Conservation (phyloP, 2,797 vertebrate genomes). For the Oophaga sylvatica region DNA sequence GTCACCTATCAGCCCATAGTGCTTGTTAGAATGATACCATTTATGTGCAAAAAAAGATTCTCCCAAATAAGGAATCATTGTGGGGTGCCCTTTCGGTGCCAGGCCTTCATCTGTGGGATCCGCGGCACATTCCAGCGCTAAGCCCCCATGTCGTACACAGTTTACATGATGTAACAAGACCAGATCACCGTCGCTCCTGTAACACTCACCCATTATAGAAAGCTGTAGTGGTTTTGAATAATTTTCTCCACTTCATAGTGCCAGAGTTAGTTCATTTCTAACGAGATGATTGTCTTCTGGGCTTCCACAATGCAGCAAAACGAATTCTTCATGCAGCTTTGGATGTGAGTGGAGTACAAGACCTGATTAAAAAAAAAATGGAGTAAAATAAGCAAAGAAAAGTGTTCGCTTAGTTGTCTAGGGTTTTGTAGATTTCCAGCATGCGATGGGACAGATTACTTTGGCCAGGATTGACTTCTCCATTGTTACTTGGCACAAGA, state of each 20-base stretch:
- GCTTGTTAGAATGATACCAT: background rate
- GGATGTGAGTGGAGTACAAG: background rate
- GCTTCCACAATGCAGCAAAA: too few relatives aligned
- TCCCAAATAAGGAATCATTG: slow-evolving; percentile 34
- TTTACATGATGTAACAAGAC: slow-evolving; percentile 31
- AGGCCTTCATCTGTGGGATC: background rate
- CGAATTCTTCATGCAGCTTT: background rate
- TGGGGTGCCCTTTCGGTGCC: background rate
- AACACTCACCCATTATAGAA: too few relatives aligned
- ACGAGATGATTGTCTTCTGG: background rate
- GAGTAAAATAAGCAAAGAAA: too few relatives aligned
- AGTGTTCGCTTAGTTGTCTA: too few relatives aligned
- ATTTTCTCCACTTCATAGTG: background rate
- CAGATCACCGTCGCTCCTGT: background rate
- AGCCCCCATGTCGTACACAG: slow-evolving; percentile 1
- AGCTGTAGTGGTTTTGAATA: too few relatives aligned
- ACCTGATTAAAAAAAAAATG: too few relatives aligned
- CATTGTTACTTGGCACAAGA: too few relatives aligned
- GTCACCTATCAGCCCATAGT: background rate
- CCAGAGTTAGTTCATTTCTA: background rate
- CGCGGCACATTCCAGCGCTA: slow-evolving; percentile 17
- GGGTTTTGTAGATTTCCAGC: too few relatives aligned
- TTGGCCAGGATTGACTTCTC: too few relatives aligned
- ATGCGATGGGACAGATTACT: too few relatives aligned
- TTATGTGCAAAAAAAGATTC: background rate